Conservation (phyloP, 2,888 invertebrate species). For the Linyphia triangularis region DNA sequence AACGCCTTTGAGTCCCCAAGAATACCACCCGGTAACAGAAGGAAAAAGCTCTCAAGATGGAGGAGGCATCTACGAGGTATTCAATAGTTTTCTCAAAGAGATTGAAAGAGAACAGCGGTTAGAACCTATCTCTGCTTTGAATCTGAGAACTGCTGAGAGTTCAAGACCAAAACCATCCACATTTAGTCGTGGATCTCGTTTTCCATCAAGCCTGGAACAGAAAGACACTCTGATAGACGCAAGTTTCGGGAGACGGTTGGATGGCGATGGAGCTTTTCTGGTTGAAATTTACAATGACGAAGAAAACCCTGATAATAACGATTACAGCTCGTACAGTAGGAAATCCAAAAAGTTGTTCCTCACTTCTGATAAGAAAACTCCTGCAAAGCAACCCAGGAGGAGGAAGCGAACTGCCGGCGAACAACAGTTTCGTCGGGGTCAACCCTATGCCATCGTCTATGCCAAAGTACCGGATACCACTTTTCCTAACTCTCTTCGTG, state of each 20-base stretch:
- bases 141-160: not conserved
- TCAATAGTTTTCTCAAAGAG: constrained; percentile 54
- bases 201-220: constrained; percentile 16
- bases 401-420: constrained; percentile 34
- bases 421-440: not conserved
- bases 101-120: not conserved
- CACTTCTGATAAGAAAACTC: constrained; percentile 32
- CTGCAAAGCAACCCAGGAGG: constrained; percentile 32
- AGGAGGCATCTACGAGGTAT: constrained; percentile 55
- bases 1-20: constrained; percentile 37
- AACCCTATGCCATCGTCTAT: constrained; percentile 64
- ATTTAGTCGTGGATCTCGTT: constrained; percentile 60
- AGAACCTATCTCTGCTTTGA: not conserved
- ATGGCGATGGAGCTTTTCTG: constrained; percentile 81
- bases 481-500: not conserved
- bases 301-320: not conserved
- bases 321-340: constrained; percentile 45
- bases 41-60: not conserved
- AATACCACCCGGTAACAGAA: not conserved
- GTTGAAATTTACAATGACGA: constrained; percentile 55
- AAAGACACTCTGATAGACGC: constrained; percentile 8
- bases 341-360: constrained; percentile 57
- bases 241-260: not conserved
- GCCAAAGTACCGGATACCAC: constrained; percentile 60
- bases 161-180: constrained; percentile 33